Evolutionary conservation across 1,140 invertebrate species (phyloP).

Genomic region (Zaprionus ornatus): DNA sequence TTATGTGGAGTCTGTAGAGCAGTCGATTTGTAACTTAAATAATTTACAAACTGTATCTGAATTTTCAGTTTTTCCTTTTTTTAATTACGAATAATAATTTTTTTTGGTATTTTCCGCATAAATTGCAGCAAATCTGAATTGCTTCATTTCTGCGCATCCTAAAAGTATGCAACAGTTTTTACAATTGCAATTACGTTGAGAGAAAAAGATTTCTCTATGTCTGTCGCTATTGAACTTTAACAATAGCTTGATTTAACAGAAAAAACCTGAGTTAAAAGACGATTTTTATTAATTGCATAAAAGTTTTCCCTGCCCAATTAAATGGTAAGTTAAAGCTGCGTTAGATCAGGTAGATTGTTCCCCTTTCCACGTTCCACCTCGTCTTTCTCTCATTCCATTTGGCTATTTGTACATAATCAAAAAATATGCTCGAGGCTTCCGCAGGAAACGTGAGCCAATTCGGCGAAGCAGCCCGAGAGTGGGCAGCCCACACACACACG

Average conservation of each 20-base stretch:
- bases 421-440: slow-evolving; percentile 41
- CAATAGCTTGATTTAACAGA: too few species aligned
- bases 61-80: background rate
- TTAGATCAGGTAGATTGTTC: background rate
- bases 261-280: background rate
- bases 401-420: slow-evolving; percentile 39
- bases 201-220: too few species aligned
- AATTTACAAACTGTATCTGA: background rate
- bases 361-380: background rate
- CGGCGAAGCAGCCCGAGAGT: background rate
- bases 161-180: background rate
- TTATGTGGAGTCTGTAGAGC: too few species aligned
- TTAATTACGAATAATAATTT: too few species aligned
- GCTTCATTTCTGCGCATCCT: background rate
- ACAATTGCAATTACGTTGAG: background rate
- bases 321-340: slow-evolving; percentile 52
- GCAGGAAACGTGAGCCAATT: slow-evolving; percentile 21
- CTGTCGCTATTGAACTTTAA: too few species aligned
- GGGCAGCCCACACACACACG: background rate
- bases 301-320: slow-evolving; percentile 48
- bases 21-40: too few species aligned
- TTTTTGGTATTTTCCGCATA: background rate
- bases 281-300: slow-evolving; percentile 36
- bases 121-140: background rate
- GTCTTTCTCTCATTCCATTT: slow-evolving; percentile 1